Base-by-base conservation (phyloP, 2,113 vertebrate genomes). In the Ceyx melanurus region DNA sequence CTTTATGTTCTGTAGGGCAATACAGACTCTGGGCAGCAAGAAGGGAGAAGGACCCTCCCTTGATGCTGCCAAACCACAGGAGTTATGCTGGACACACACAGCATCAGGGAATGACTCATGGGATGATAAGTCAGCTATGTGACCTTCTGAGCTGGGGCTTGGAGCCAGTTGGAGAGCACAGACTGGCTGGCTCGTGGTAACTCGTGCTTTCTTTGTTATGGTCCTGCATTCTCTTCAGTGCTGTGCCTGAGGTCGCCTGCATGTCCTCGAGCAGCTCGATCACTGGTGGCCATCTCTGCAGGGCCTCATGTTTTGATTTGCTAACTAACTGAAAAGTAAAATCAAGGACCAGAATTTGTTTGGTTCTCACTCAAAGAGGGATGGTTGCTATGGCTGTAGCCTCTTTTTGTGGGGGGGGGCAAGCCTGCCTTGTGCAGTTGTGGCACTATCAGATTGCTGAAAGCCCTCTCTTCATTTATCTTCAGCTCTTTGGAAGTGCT, bases 121-220 rank as follows among this genome's bases (percentile, higher is more conserved):
- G 75, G 73, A 53, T 60, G 70, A 74, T 85, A 29, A 66, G 83
- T 90, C 88, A 92, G 81, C 81, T 83, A 48, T 58, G 72, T 93
- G 90, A 95, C 90, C 72, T 94, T 93, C 86, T 35, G 67, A 82
- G 77, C 74, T 50, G 70, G 61, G 73, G 70, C 91, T 70, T 10
- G 7, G 40, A 74, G 88, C 86, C 87, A 83, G 72, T 10, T 78
- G 75, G 65, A 70, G 40, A 60, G 53, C 71, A 37, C 4, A 4
- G 60, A 31, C 17, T n/a, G 48, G 48, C 78, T 82, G 6, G 3
- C 53, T 83, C 15, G 14, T 72, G 88, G 43, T 20, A 82, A 78
- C 40, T 83, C 3, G 1, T 31, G 40, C 81, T 93, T n/a, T 6
- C 82, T 82, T 90, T 92, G 54, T 89, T 85, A 42, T 23, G 57